Base-by-base conservation (phyloP, 2,113 vertebrate genomes). In the Tylochromis polylepis region DNA sequence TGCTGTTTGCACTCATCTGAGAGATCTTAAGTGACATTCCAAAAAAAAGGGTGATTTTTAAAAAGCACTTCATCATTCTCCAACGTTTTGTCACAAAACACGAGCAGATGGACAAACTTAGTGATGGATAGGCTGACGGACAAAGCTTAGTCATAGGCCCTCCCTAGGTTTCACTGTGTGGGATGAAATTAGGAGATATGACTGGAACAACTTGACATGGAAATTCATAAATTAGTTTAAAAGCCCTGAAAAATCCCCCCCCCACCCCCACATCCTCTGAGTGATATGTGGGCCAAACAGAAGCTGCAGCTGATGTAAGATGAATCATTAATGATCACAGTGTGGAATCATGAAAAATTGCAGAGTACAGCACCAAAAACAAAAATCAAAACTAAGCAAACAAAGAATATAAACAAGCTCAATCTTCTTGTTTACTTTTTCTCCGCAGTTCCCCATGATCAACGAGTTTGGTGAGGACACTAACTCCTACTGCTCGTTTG, bases 401-500 rank as follows among this genome's bases (percentile, higher is more conserved):
- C 53, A 58, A 8, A 27, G 11, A 36, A 79, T 87, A 22, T 11
- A 55, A 53, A 75, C 22, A 5, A n/a, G 49, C 20, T 56, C n/a
- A 49, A 6, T 43, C 18, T 8, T 15, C 10, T 29, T 56, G 14
- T 77, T 53, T 58, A 31, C 56, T 12, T 8, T 88, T 6, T 91
- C 16, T 43, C 90, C 8, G 7, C 95, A 99, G 98, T 98, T 98
- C 92, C 98, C 98, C 0, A 96, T 99, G 96, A 98, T 99, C 93
- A 96, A 93, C 2, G 98, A 98, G 91, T 99, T 99, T 14, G 97
- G 97, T 1, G 98, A 99, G 87, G 97, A 99, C 85, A 96, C 95
- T 2, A 97, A 96, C 90, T 97, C 96, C 36, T 97, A 96, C 91
- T 97, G 96, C 91, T 96, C 96, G 59, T 97, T 97, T 10, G 98